These are phyloP conservation scores for Anastrepha obliqua DNA, from an alignment of 1,140 invertebrate genomes.

Conservation along the genomic window DNA sequence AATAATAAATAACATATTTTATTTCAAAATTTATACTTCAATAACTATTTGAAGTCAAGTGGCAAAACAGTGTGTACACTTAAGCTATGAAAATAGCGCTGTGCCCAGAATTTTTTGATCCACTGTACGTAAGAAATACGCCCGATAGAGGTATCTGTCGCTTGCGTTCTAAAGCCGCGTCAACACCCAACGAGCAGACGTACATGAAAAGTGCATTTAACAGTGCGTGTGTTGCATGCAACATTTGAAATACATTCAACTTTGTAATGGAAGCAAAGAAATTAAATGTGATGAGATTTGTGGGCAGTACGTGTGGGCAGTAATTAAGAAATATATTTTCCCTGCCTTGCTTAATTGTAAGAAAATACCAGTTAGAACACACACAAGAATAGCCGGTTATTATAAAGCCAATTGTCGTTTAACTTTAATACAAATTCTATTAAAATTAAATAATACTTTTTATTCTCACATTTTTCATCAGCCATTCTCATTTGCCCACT, in stretches of 20 bases:
- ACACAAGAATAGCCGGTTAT: background rate
- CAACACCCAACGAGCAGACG: background rate
- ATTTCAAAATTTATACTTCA: too few species aligned
- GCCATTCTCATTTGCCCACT: too few species aligned
- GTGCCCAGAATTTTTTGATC: too few species aligned
- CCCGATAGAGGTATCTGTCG: too few species aligned
- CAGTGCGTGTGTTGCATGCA: conserved; percentile 14
- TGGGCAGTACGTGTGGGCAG: background rate
- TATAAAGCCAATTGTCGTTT: background rate
- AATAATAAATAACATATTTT: too few species aligned
- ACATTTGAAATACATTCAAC: background rate
- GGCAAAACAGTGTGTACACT: too few species aligned
- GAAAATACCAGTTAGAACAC: conserved; percentile 18
- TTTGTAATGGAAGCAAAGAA: background rate
- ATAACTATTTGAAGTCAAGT: too few species aligned
- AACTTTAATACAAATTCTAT: background rate
- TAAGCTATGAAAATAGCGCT: too few species aligned
- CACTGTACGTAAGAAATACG: too few species aligned
- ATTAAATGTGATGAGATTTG: background rate
- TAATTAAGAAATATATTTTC: background rate
- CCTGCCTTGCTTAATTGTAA: background rate
- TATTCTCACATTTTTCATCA: too few species aligned
- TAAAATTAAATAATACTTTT: too few species aligned
- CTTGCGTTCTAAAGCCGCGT: too few species aligned
- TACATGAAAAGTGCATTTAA: conserved; percentile 49